Evolutionary conservation across 2,113 vertebrate genomes (phyloP).

Genomic region (Marmota monax): DNA sequence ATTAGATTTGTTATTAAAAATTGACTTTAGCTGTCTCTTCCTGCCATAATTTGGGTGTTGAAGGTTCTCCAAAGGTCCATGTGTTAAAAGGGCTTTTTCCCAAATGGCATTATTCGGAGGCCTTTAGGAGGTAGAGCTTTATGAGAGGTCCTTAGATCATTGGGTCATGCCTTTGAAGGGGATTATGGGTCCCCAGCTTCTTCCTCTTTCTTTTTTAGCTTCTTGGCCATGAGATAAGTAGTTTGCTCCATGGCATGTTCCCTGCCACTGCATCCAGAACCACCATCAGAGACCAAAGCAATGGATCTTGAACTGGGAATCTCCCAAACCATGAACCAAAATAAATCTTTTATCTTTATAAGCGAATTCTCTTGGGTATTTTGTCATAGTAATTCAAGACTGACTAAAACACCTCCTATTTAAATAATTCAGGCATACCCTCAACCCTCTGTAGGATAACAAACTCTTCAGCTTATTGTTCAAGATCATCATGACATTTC

Average conservation of each 20-base stretch:
- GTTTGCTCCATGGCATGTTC: not conserved
- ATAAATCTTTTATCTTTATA: not conserved
- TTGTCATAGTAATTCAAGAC: not conserved
- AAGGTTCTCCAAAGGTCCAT: not conserved
- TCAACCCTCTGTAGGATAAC: not conserved
- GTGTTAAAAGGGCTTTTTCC: not conserved
- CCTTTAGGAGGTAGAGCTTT: not conserved
- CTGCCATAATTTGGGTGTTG: not conserved
- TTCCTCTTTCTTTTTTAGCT: not conserved
- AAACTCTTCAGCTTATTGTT: not conserved
- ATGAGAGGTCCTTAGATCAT: not conserved
- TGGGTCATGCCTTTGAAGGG: rapidly evolving
- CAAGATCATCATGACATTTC: not conserved
- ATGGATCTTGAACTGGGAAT: not conserved
- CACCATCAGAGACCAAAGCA: not conserved
- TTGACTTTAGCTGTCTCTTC: not conserved
- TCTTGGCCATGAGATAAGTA: not conserved
- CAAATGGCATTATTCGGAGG: not conserved
- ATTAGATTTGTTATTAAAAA: not conserved
- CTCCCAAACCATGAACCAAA: not conserved
- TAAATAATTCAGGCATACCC: not conserved
- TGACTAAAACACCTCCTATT: not conserved
- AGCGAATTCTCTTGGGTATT: not conserved
- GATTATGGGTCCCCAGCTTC: not conserved
- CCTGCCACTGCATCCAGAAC: not conserved